phyloP scores from a whole-genome alignment of 2,113 vertebrate genomes.

The Chrysochloris asiatica region DNA sequence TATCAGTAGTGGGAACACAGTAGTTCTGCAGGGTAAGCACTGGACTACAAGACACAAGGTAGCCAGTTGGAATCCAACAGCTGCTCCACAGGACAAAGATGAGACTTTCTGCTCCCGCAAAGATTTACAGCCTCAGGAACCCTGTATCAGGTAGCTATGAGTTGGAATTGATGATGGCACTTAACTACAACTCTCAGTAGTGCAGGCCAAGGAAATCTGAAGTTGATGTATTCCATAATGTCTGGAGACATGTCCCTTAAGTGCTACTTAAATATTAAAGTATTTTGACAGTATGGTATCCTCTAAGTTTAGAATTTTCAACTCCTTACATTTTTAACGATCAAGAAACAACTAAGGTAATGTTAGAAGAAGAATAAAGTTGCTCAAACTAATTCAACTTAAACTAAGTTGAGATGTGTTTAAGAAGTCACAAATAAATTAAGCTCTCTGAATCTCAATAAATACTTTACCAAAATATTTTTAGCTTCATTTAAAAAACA shows the following conservation, averaged over 20 bases:
- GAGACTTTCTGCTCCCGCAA: too few relatives aligned
- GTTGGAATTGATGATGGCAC: too few relatives aligned
- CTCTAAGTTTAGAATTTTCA: conserved; percentile 44
- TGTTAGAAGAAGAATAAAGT: conserved; percentile 28
- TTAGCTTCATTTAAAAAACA: conserved; percentile 20
- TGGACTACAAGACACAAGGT: too few relatives aligned
- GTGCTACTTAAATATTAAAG: conserved; percentile 36
- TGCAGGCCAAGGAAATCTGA: background rate
- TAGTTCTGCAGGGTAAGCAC: too few relatives aligned
- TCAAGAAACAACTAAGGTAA: conserved; percentile 11
- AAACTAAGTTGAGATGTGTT: conserved; percentile 13
- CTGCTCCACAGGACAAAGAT: too few relatives aligned
- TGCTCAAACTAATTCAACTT: conserved; percentile 32
- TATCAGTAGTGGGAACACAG: too few relatives aligned
- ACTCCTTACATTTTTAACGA: conserved; percentile 29
- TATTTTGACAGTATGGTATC: conserved; percentile 6
- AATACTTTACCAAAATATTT: conserved; percentile 44
- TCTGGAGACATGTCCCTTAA: background rate
- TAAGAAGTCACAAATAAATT: conserved; percentile 6
- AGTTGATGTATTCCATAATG: conserved; percentile 2
- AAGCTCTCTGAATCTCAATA: background rate
- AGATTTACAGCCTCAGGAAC: too few relatives aligned
- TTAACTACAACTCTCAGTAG: too few relatives aligned
- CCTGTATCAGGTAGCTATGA: too few relatives aligned
- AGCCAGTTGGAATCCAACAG: too few relatives aligned